Evolutionary conservation across 1,140 invertebrate genomes (phyloP).

Genomic region (Tenebrio molitor): DNA sequence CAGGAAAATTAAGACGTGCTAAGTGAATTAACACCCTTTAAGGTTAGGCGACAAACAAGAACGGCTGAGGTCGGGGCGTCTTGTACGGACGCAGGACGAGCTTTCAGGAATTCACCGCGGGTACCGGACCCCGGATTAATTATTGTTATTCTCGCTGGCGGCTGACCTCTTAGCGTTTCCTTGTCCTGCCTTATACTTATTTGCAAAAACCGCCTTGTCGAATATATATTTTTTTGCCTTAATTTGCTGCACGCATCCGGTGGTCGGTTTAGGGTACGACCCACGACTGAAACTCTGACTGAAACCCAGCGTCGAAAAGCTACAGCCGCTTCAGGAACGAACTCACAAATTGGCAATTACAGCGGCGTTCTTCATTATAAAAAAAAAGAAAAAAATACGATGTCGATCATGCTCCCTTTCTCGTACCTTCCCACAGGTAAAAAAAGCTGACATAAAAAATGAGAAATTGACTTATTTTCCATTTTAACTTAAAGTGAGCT

Average conservation of each 20-base stretch:
- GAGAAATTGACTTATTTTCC: not conserved
- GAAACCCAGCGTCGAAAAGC: too few relatives aligned
- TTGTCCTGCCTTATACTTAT: conserved; percentile 12
- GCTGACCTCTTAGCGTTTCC: conserved; percentile 28
- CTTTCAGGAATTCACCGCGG: not conserved
- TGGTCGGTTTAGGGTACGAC: too few relatives aligned
- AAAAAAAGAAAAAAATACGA: too few relatives aligned
- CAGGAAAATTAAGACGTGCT: conserved; percentile 27
- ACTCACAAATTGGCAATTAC: too few relatives aligned
- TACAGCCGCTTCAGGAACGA: too few relatives aligned
- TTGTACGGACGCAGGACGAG: not conserved
- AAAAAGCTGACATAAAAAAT: too few relatives aligned
- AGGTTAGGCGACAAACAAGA: conserved; percentile 9
- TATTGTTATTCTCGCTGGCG: conserved; percentile 8
- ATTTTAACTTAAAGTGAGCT: too few relatives aligned
- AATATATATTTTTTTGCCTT: not conserved
- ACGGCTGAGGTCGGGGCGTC: not conserved
- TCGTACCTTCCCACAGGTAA: too few relatives aligned
- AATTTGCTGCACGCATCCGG: conserved; percentile 13
- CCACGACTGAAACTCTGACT: too few relatives aligned
- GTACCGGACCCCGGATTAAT: not conserved
- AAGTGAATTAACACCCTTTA: conserved; percentile 34
- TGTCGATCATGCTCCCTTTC: too few relatives aligned
- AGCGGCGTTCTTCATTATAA: too few relatives aligned
- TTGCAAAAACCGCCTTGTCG: not conserved